These are phyloP conservation scores for Phaetusa simplex DNA, from an alignment of 2,113 vertebrate species.

Conservation along the genomic window DNA sequence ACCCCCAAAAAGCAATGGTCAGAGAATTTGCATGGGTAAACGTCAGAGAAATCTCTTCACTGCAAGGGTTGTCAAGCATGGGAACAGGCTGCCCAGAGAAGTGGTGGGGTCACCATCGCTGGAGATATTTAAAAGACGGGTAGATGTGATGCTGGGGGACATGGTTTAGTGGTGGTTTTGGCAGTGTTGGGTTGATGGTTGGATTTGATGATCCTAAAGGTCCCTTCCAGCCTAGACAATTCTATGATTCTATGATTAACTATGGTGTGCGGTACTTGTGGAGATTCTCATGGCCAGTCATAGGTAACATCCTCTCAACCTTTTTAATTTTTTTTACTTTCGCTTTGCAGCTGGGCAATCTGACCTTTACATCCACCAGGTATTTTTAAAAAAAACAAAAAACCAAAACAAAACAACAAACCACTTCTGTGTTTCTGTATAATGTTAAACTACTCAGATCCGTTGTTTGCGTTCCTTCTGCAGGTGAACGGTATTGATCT, in stretches of 20 bases:
- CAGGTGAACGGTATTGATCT: constrained; percentile 96
- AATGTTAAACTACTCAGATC: not conserved
- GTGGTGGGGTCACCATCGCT: not conserved
- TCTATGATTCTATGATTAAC: not conserved
- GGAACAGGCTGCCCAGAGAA: not conserved
- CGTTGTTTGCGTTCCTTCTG: not conserved
- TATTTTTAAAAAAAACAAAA: not conserved
- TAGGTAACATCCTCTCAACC: not conserved
- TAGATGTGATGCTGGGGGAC: not conserved
- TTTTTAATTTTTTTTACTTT: not conserved
- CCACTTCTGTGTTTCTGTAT: not conserved
- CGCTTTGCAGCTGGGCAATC: not conserved
- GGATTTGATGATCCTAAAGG: not conserved
- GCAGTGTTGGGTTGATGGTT: not conserved
- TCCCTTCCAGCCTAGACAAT: not conserved
- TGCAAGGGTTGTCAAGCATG: not conserved
- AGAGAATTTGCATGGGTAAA: not conserved
- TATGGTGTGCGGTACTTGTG: not conserved
- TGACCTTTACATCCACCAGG: not conserved
- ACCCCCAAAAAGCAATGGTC: not conserved
- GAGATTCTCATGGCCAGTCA: accelerated
- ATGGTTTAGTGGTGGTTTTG: not conserved
- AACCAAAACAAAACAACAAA: not conserved
- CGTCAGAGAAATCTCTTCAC: not conserved
- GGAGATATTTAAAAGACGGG: not conserved